Evolutionary conservation across 1,140 invertebrate species (phyloP).

Genomic region (Ericerus pela): DNA sequence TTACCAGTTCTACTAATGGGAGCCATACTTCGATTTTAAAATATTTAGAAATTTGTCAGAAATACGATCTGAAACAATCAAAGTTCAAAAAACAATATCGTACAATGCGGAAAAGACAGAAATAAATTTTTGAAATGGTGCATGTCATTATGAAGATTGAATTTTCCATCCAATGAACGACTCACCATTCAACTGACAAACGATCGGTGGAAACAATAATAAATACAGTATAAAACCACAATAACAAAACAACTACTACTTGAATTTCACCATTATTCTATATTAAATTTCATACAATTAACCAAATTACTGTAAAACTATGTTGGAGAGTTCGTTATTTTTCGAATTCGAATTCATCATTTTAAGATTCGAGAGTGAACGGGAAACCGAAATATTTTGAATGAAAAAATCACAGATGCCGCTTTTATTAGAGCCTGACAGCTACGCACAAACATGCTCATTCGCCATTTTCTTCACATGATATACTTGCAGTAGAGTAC

Average conservation of each 20-base stretch:
- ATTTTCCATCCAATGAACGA: background rate
- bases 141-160: background rate
- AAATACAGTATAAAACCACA: background rate
- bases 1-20: background rate
- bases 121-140: background rate
- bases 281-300: background rate
- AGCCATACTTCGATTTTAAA: background rate
- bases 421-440: no score
- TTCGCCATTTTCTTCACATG: no score
- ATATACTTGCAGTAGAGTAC: no score
- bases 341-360: no score
- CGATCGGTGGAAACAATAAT: background rate
- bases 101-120: background rate
- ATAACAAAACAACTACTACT: background rate
- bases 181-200: background rate
- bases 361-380: background rate
- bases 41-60: no score
- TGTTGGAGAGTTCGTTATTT: background rate
- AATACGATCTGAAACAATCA: no score
- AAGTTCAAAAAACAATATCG: background rate
- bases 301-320: background rate
- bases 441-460: no score
- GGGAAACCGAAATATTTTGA: background rate
- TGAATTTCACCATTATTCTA: background rate
- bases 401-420: no score